These are phyloP conservation scores for Colius striatus DNA, from an alignment of 2,113 vertebrate species.

Conservation along the genomic window DNA sequence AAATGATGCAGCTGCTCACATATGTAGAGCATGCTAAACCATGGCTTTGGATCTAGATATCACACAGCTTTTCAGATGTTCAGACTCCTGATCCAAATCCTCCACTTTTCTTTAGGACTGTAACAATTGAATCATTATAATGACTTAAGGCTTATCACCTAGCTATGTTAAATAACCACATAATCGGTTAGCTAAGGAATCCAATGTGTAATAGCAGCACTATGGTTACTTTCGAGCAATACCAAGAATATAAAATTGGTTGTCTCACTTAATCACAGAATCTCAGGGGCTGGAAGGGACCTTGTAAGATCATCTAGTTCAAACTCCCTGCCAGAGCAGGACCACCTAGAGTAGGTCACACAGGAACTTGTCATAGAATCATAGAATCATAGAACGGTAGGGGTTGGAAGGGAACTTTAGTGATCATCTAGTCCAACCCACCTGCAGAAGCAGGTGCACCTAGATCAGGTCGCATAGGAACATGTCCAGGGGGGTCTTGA, in stretches of 20 bases:
- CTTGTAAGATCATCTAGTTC: no score
- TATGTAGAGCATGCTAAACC: neutral
- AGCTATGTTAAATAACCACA: neutral
- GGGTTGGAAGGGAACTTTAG: no score
- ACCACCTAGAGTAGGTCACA: no score
- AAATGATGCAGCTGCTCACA: slow-evolving; percentile 23
- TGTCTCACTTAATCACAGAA: neutral
- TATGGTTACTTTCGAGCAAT: neutral
- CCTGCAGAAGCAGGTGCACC: no score
- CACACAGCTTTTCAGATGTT: neutral
- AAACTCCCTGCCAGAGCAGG: no score
- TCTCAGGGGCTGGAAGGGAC: no score
- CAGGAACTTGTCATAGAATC: no score
- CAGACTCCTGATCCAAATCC: neutral
- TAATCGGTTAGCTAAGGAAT: neutral
- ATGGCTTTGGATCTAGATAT: neutral
- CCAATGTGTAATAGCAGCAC: neutral
- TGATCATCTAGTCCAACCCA: no score
- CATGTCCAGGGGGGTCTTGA: no score
- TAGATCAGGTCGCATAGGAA: no score
- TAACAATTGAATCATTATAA: neutral
- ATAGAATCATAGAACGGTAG: no score
- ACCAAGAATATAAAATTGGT: neutral
- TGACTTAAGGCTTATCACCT: neutral
- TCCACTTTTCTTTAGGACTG: neutral